Base-by-base conservation (phyloP, 2,113 vertebrate genomes). In the Mastomys natalensis region DNA sequence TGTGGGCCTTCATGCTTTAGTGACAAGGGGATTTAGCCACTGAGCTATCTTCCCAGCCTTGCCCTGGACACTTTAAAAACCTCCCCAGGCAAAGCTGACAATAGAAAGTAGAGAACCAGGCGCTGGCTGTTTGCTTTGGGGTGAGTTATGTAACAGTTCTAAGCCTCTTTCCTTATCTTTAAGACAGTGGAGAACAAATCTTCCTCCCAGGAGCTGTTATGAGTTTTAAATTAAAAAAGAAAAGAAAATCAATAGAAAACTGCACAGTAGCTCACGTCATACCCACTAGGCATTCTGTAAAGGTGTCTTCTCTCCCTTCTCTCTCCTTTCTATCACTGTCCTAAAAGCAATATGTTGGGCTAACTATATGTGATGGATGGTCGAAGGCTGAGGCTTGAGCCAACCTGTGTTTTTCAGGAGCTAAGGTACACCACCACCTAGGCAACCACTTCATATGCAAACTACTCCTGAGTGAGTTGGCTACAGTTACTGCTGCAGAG, bases 81-180 rank as follows among this genome's bases (percentile, higher is more conserved):
- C 72, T 62, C 22, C 60, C 72, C 60, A 55, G 48, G 37, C 51
- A 60, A 88, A 86, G 55, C 4, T 78, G 55, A 89, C 66, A 91
- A 68, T 24, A 34, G 40, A 12, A 48, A 26, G 7, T 3, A 70
- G 76, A 3, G 24, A 60, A 88, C 7, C 68, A 16, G 51, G 55
- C 17, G 40, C 48, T 82, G 92, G 66, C 73, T 94, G 48, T 78
- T 95, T 86, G 87, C 84, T 94, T 89, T 89, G 68, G 77, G 89
- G 7, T 97, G 94, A 95, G 68, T 97, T 97, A 98, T 60, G 2
- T 95, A 97, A 97, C 89, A 73, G 48, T 91, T 78, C 91, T 87
- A 94, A 97, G 81, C 87, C 11, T 88, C 37, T 68, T 74, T 93
- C 78, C 73, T 96, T 94, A 97, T 91, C 89, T 97, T 96, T 90